Evolutionary conservation across 2,888 invertebrate genomes (phyloP).

Genomic region (Oxytorus armatus): DNA sequence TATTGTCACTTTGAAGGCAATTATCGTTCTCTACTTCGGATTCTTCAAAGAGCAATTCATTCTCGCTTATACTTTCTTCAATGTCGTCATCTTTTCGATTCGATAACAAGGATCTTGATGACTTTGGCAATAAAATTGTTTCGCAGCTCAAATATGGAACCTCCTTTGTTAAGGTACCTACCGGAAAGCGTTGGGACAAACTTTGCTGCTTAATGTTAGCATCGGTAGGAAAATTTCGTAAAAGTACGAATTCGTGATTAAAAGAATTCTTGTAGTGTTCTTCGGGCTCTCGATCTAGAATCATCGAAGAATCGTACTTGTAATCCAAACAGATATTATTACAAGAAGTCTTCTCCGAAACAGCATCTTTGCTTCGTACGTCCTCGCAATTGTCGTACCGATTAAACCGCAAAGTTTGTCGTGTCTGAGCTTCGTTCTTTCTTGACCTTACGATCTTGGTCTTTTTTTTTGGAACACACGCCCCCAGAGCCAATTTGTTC

Average conservation of each 20-base stretch:
- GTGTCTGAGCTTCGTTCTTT: not conserved
- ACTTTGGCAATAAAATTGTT: conserved; percentile 4
- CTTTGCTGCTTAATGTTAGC: not conserved
- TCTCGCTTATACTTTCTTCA: not conserved
- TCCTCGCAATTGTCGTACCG: not conserved
- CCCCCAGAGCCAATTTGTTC: conserved; percentile 35
- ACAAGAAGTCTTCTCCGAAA: not conserved
- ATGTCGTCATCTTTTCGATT: not conserved
- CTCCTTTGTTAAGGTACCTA: not conserved
- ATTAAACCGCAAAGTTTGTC: not conserved
- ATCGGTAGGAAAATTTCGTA: not conserved
- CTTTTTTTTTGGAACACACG: conserved; percentile 30
- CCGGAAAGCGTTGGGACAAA: conserved; percentile 23
- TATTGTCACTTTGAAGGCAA: not conserved
- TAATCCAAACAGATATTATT: not conserved
- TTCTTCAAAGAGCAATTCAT: not conserved
- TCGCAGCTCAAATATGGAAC: not conserved
- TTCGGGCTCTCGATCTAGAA: conserved; percentile 2
- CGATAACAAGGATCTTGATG: not conserved
- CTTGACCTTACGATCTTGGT: conserved; percentile 32
- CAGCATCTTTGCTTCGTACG: not conserved
- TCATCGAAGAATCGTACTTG: conserved; percentile 4
- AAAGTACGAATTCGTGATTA: not conserved
- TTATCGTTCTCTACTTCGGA: not conserved
- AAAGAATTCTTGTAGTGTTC: not conserved